These are phyloP conservation scores for Corythaeola cristata DNA, from an alignment of 2,113 vertebrate genomes.

Conservation along the genomic window DNA sequence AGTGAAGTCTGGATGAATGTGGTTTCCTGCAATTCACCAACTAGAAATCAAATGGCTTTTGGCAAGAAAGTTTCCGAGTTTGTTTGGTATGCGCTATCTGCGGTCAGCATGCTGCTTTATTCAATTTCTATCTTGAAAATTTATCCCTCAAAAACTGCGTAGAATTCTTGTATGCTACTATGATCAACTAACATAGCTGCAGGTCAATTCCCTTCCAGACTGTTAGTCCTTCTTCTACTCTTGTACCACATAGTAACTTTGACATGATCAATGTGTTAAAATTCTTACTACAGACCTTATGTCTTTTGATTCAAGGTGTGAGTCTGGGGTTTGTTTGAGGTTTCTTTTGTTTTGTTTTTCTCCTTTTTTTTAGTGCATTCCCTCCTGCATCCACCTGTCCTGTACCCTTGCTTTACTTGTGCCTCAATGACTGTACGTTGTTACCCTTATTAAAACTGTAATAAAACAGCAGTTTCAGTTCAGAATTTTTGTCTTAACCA, in stretches of 20 bases:
- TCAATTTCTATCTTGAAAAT: not conserved
- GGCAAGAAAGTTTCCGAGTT: not conserved
- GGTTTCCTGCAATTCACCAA: constrained; percentile 37
- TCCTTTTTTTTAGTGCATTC: not conserved
- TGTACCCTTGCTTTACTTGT: not conserved
- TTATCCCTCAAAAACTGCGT: not conserved
- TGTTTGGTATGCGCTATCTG: not conserved
- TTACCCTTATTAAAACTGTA: not conserved
- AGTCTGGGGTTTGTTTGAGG: not conserved
- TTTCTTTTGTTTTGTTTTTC: too few species aligned
- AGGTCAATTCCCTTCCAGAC: not conserved
- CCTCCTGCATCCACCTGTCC: not conserved
- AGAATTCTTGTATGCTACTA: not conserved
- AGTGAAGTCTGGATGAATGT: not conserved
- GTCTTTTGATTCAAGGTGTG: not conserved
- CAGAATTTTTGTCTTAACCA: not conserved
- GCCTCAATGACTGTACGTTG: not conserved
- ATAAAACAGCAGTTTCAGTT: not conserved
- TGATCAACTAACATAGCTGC: not conserved
- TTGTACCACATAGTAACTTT: not conserved
- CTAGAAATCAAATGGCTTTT: not conserved
- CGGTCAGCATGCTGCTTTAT: not conserved
- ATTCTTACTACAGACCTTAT: not conserved
- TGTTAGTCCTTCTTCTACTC: not conserved
- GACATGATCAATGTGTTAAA: not conserved